phyloP scores from a whole-genome alignment of 2,797 vertebrate genomes.

The Ctenopoma kingsleyae region DNA sequence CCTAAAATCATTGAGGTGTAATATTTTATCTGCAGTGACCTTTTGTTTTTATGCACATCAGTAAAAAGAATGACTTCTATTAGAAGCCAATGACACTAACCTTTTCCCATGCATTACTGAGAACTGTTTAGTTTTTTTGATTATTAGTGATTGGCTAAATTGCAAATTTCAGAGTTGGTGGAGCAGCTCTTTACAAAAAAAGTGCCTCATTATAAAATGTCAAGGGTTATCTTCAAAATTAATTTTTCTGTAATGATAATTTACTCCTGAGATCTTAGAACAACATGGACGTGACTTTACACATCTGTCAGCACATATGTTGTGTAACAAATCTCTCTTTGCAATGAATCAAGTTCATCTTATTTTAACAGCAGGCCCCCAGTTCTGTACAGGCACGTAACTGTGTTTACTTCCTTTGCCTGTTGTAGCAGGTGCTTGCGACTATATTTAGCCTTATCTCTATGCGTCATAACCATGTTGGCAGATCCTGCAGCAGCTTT shows the following conservation, averaged over 20 bases:
- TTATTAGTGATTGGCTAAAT: neutral
- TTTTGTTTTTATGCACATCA: neutral
- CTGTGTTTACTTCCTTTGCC: slow-evolving; percentile 76
- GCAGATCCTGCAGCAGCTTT: slow-evolving; percentile 70
- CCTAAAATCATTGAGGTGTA: neutral
- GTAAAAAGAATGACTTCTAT: neutral
- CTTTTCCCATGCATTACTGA: neutral
- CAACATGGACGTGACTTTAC: neutral
- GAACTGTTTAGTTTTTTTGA: neutral
- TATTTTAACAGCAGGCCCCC: slow-evolving; percentile 32
- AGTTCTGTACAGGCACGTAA: slow-evolving; percentile 54
- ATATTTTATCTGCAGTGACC: neutral
- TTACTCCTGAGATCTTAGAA: neutral
- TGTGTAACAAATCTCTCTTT: slow-evolving; percentile 16
- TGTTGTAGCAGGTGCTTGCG: slow-evolving; percentile 72
- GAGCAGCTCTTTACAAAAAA: neutral
- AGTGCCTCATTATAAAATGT: neutral
- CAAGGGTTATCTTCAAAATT: neutral
- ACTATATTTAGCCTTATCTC: slow-evolving; percentile 85
- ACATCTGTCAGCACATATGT: slow-evolving; percentile 24
- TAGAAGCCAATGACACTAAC: neutral
- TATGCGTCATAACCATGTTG: slow-evolving; percentile 81
- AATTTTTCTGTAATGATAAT: neutral
- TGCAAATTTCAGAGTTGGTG: neutral
- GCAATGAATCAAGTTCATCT: slow-evolving; percentile 28